A percentile compares a stretch with the other conserved stretches of the same genome.
Evolutionary conservation across 2,797 vertebrate genomes (phyloP).

Genomic region (Enteromius trimaculatus): DNA sequence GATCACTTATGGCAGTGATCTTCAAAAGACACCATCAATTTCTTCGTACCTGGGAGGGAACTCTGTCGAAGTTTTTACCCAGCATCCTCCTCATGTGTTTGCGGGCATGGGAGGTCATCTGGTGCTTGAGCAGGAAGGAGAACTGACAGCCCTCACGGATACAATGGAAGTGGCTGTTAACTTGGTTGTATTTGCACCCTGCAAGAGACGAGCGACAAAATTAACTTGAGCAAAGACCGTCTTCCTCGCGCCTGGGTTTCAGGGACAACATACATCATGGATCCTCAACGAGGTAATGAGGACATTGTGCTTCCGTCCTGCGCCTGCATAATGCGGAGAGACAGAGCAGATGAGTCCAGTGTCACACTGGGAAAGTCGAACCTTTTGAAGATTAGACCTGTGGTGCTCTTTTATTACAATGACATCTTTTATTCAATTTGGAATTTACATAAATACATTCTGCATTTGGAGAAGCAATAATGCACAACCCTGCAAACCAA

Average conservation of each 20-base stretch:
- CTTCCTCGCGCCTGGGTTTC: conserved; percentile 41
- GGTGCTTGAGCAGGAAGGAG: conserved; percentile 99
- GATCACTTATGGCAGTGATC: not conserved
- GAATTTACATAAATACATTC: conserved; percentile 88
- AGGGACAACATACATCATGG: conserved; percentile 43
- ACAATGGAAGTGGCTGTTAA: conserved; percentile 99
- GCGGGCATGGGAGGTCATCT: conserved; percentile 98
- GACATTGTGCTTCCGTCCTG: conserved; percentile 47
- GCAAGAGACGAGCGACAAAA: conserved; percentile 50
- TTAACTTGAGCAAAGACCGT: conserved; percentile 57
- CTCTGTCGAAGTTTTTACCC: conserved; percentile 97
- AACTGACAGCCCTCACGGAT: conserved; percentile 98
- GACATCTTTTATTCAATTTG: conserved; percentile 86
- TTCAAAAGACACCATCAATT: not conserved
- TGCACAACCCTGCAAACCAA: conserved; percentile 83
- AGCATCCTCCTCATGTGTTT: conserved; percentile 99
- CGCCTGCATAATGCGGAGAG: conserved; percentile 51
- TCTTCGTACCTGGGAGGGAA: conserved; percentile 88
- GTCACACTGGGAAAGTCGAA: conserved; percentile 80
- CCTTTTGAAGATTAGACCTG: conserved; percentile 82
- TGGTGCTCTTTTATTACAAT: conserved; percentile 86
- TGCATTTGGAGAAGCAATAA: conserved; percentile 84
- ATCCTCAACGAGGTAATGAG: conserved; percentile 57
- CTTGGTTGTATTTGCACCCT: conserved; percentile 99
- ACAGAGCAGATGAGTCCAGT: conserved; percentile 68